Evolutionary conservation across 2,888 invertebrate genomes (phyloP).

Genomic region (Dryococelus australis): DNA sequence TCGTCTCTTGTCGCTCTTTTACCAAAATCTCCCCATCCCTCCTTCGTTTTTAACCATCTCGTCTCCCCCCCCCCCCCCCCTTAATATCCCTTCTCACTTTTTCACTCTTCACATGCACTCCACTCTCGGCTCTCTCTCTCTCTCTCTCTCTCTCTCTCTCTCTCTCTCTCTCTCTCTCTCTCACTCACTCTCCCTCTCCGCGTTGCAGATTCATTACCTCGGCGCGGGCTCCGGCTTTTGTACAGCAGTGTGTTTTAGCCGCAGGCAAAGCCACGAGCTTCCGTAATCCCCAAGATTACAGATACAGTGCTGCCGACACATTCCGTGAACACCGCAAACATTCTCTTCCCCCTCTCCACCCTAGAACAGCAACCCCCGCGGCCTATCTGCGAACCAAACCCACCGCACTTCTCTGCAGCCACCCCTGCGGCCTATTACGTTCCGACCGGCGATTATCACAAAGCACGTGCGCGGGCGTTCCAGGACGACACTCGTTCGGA

Average conservation of each 20-base stretch:
- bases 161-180: not conserved
- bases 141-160: too few species aligned
- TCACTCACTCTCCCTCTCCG: not conserved
- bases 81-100: not conserved
- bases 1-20: constrained; percentile 16
- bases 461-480: too few species aligned
- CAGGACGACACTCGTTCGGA: too few species aligned
- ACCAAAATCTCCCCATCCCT: too few species aligned
- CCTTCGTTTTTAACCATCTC: not conserved
- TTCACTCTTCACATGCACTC: not conserved
- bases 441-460: not conserved
- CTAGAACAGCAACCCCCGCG: too few species aligned
- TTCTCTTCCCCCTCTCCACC: not conserved
- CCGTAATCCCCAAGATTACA: constrained; percentile 16
- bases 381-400: not conserved
- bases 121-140: too few species aligned
- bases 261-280: not conserved
- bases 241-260: not conserved
- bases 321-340: constrained; percentile 16
- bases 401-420: not conserved
- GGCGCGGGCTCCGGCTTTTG: not conserved
- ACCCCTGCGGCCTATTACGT: not conserved
- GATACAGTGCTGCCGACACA: constrained; percentile 11
- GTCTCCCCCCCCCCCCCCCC: not conserved
- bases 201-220: constrained; percentile 1